Conservation (phyloP, 2,113 vertebrate species). For the Beaufortia kweichowensis region DNA sequence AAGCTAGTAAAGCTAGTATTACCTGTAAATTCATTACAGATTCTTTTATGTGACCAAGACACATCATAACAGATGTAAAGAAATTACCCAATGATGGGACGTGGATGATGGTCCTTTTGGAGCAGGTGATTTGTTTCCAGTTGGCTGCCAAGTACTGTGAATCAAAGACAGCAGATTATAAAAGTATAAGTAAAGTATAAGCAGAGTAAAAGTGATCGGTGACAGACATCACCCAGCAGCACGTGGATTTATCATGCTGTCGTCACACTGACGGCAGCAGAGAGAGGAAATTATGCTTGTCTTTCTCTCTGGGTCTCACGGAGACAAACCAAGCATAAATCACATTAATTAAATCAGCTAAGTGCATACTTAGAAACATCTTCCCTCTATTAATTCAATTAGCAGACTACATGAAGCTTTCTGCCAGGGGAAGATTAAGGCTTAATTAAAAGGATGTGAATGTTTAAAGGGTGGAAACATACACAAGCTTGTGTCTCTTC, state of each 20-base stretch:
- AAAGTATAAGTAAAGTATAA: too few species aligned
- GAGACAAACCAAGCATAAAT: conserved; percentile 98
- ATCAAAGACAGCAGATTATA: conserved; percentile 67
- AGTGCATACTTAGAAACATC: conserved; percentile 98
- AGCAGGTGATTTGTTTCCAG: conserved; percentile 98
- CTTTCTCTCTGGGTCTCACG: conserved; percentile 72
- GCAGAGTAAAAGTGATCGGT: conserved; percentile 85
- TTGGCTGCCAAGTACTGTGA: conserved; percentile 97
- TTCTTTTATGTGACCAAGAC: neutral
- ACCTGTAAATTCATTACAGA: neutral
- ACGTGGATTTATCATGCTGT: conserved; percentile 40
- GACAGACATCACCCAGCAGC: conserved; percentile 76
- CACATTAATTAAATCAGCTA: conserved; percentile 97
- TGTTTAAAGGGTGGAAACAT: conserved; percentile 78
- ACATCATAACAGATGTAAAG: conserved; percentile 57
- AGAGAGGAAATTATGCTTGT: conserved; percentile 73
- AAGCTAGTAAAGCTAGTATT: neutral
- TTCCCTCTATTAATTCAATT: conserved; percentile 99
- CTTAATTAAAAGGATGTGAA: conserved; percentile 99
- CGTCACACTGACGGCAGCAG: conserved; percentile 69
- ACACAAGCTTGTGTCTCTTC: conserved; percentile 68
- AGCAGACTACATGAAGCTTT: conserved; percentile 96
- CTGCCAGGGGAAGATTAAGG: conserved; percentile 98
- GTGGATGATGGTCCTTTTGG: conserved; percentile 98
- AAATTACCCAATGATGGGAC: conserved; percentile 98